Conservation (phyloP, 1,140 invertebrate species). For the Phymastichus coffea region DNA sequence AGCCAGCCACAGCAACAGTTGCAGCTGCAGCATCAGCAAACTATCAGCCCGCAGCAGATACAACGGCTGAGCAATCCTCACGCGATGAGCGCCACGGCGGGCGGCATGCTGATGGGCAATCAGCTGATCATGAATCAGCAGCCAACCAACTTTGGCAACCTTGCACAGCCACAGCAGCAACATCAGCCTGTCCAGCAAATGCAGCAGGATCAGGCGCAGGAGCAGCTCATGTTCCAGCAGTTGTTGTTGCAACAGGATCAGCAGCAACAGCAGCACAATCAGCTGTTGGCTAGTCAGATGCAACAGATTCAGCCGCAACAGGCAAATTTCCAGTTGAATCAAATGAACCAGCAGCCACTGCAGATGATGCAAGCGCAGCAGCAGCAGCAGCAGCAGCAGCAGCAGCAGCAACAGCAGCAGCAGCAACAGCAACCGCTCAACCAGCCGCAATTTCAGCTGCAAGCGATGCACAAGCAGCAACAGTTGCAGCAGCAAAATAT, state of each 20-base stretch:
- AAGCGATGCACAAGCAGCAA: slow-evolving; percentile 40
- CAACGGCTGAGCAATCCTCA: slow-evolving; percentile 38
- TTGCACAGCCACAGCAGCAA: slow-evolving; percentile 47
- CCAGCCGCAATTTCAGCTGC: slow-evolving; percentile 43
- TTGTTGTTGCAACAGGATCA: slow-evolving; percentile 44
- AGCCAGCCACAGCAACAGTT: slow-evolving; percentile 22
- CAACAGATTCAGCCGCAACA: slow-evolving; percentile 41
- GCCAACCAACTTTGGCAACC: slow-evolving; percentile 43
- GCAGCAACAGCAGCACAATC: slow-evolving; percentile 41
- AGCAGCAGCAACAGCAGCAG: slow-evolving; percentile 38
- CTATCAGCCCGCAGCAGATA: slow-evolving; percentile 18
- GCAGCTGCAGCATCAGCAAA: slow-evolving; percentile 11
- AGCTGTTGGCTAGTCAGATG: slow-evolving; percentile 43
- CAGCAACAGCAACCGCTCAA: slow-evolving; percentile 51
- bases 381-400: slow-evolving; percentile 40
- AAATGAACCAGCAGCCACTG: slow-evolving; percentile 39
- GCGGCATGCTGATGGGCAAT: slow-evolving; percentile 51
- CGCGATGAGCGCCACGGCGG: slow-evolving; percentile 41
- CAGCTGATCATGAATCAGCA: slow-evolving; percentile 53
- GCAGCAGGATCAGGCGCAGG: slow-evolving; percentile 40
- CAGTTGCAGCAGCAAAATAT: slow-evolving; percentile 45
- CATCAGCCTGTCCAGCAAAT: slow-evolving; percentile 41
- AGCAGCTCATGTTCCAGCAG: slow-evolving; percentile 44
- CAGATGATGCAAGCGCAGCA: slow-evolving; percentile 43
- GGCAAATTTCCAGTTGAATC: slow-evolving; percentile 39